Conservation (phyloP, 2,888 invertebrate species). For the Leistus spinibarbis region DNA sequence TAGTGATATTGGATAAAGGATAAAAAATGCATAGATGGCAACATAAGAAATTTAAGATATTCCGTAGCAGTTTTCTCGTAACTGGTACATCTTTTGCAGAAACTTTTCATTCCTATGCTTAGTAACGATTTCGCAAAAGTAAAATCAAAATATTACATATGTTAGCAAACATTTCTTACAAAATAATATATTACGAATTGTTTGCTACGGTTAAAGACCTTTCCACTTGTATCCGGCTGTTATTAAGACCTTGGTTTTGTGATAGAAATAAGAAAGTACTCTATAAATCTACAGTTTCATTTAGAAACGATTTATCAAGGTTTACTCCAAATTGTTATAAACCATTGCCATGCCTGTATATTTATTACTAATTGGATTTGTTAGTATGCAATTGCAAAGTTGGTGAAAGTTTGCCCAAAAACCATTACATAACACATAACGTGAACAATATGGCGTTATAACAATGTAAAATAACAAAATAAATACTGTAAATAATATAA, state of each 20-base stretch:
- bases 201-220: too few relatives aligned
- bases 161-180: too few relatives aligned
- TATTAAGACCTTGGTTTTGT: neutral
- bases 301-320: neutral
- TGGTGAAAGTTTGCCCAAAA: neutral
- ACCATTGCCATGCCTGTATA: neutral
- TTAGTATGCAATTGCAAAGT: neutral
- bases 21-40: too few relatives aligned
- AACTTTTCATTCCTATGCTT: too few relatives aligned
- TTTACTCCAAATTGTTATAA: neutral
- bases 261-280: conserved; percentile 1
- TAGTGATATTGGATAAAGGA: too few relatives aligned
- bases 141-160: too few relatives aligned
- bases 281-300: neutral
- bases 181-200: too few relatives aligned
- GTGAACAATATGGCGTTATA: neutral
- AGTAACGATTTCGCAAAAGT: too few relatives aligned
- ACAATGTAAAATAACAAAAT: neutral
- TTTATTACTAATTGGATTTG: neutral
- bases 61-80: too few relatives aligned
- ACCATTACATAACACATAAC: conserved; percentile 20
- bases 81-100: too few relatives aligned
- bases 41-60: too few relatives aligned
- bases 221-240: neutral
- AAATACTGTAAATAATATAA: neutral